A percentile compares a stretch with the other conserved stretches of the same genome.
Evolutionary conservation across 1,140 invertebrate species (phyloP).

Genomic region (Drosophila elegans): DNA sequence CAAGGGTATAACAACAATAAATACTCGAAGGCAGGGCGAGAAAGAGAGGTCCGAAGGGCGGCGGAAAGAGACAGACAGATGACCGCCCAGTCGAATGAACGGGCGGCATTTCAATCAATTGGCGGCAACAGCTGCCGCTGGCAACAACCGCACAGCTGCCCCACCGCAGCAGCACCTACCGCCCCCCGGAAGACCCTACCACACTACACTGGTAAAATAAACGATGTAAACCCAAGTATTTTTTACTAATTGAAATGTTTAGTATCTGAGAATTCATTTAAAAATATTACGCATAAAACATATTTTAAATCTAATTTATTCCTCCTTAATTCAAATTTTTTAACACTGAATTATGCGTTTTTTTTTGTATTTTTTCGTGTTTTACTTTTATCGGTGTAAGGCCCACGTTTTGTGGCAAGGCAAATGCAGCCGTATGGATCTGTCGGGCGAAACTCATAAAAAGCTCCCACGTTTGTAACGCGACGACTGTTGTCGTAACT

Average conservation of each 20-base stretch:
- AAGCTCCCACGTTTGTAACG: slow-evolving; percentile 73
- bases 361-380: no score
- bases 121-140: slow-evolving; percentile 50
- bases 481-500: slow-evolving; percentile 68
- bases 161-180: slow-evolving; percentile 9
- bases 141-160: slow-evolving; percentile 33
- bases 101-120: slow-evolving; percentile 60
- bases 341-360: no score
- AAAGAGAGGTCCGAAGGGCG: neutral
- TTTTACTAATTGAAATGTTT: no score
- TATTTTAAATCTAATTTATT: no score
- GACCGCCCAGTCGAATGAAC: slow-evolving; percentile 50
- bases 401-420: slow-evolving; percentile 61
- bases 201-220: no score
- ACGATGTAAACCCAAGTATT: no score
- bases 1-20: slow-evolving; percentile 14
- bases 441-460: slow-evolving; percentile 67
- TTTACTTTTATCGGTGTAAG: no score
- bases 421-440: slow-evolving; percentile 44
- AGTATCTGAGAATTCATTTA: no score
- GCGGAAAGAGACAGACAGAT: slow-evolving; percentile 28
- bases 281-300: no score
- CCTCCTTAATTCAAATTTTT: no score
- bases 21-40: slow-evolving; percentile 5
- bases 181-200: neutral